A percentile compares a stretch with the other conserved stretches of the same genome.
Conservation (phyloP, 1,140 invertebrate genomes). For the Scaptomyza hsui region DNA sequence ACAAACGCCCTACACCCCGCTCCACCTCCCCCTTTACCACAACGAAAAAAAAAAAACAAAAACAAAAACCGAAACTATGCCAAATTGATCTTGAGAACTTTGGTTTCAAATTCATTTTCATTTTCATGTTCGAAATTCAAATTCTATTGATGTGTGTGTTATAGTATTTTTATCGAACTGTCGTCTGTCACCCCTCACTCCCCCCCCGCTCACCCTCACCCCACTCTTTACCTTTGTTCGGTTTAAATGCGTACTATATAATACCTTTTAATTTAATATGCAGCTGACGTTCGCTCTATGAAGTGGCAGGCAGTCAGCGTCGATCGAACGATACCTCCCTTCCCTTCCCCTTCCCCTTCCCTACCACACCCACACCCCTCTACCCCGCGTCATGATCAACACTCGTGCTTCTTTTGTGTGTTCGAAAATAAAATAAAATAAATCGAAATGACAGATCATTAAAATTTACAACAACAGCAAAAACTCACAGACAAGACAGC, state of each 20-base stretch:
- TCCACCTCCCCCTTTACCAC: background rate
- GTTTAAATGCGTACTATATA: constrained; percentile 63
- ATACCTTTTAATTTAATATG: constrained; percentile 84
- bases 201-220: background rate
- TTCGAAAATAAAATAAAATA: constrained; percentile 83
- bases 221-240: background rate
- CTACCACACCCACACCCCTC: background rate
- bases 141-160: constrained; percentile 76
- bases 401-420: constrained; percentile 59
- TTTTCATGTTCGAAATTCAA: constrained; percentile 63
- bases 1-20: constrained; percentile 1
- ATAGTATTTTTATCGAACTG: constrained; percentile 70
- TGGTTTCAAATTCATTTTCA: constrained; percentile 49
- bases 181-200: background rate
- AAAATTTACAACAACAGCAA: constrained; percentile 79
- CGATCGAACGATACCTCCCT: constrained; percentile 36
- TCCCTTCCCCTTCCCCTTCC: background rate
- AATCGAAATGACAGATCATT: constrained; percentile 84
- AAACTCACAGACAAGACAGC: constrained; percentile 34
- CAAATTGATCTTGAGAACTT: constrained; percentile 61
- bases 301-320: constrained; percentile 40
- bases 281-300: constrained; percentile 76
- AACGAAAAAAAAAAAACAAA: constrained; percentile 13
- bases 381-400: background rate
- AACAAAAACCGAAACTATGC: constrained; percentile 58